A percentile compares a stretch with the other conserved stretches of the same genome.
These are phyloP conservation scores for Pterocles gutturalis DNA, from an alignment of 2,113 vertebrate species.

Conservation along the genomic window DNA sequence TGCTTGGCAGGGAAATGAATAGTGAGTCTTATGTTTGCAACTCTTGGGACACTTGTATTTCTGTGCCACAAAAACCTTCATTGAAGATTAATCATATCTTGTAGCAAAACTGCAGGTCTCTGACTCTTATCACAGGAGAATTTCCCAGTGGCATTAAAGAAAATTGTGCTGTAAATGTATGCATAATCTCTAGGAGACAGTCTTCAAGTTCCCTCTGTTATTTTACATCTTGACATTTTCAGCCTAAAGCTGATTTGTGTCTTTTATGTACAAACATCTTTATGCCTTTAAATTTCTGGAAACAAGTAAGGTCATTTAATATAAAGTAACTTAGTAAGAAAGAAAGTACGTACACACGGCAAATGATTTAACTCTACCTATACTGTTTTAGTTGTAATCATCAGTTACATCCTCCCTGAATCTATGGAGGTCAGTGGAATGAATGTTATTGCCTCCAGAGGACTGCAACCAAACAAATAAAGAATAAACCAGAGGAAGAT, in stretches of 20 bases:
- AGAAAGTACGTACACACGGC: not conserved
- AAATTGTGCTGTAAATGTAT: not conserved
- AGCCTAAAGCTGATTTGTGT: not conserved
- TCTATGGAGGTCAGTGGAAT: not conserved
- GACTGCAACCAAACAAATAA: not conserved
- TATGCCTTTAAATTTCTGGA: not conserved
- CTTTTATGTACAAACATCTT: not conserved
- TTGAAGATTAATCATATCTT: slow-evolving; percentile 36
- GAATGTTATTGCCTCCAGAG: not conserved
- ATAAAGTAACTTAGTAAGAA: not conserved
- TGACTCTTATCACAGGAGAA: not conserved
- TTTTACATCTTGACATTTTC: not conserved
- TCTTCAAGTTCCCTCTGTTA: not conserved
- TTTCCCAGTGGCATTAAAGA: not conserved
- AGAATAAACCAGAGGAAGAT: not conserved
- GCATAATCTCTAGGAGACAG: not conserved
- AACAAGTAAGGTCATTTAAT: not conserved
- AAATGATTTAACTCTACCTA: not conserved
- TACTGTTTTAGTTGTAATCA: not conserved
- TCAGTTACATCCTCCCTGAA: not conserved
- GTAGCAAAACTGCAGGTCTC: not conserved
- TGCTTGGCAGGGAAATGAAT: not conserved
- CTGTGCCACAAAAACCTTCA: slow-evolving; percentile 6
- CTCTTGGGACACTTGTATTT: not conserved
- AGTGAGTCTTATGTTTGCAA: not conserved